Base-by-base conservation (phyloP, 2,888 invertebrate species). In the Opisthograptis luteolata region DNA sequence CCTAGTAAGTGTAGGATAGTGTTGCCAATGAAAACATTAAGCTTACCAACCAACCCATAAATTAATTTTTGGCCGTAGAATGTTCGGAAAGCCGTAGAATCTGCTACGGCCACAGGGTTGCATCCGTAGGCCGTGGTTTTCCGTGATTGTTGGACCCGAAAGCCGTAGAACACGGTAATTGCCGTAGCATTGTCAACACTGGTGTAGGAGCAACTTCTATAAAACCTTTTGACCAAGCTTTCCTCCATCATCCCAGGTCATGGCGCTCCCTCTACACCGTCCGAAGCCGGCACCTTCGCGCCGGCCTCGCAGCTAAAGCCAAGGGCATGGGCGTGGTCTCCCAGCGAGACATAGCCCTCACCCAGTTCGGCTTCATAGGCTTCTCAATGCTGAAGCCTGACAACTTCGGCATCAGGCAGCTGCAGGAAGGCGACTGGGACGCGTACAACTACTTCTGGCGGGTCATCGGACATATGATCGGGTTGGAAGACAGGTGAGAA, bases 321-420 rank as follows among this genome's bases (percentile, higher is more conserved):
- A 78, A 79, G 81, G 87, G 92, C 3, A 62, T 87, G 1, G 92
- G 92, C 0, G 84, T 90, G 24, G 94, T 97, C 22, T 94, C 94
- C 0, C 98, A 98, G 76, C 92, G 94, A 58, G 97, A 97, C 73
- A 93, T 98, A 92, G 95, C 95, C 0, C 76, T 97, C 6, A 97
- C 97, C 0, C 96, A 96, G 80, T 96, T 96, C 73, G 97, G 96
- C 2, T 98, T 98, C 74, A 92, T 97, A 72, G 97, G 97, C 0
- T 94, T 94, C 60, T 88, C 93, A 0, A 75, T 96, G 0, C 71
- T 95, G 3, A 92, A 92, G 39, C 92, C 93, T 0, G 90, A 93
- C 45, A 79, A 91, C 42, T 91, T 96, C 34, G 95, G 96, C 0
- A 84, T 97, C 8, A 77, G 91, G 5, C 91, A 92, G 53, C 81